Evolutionary conservation across 2,888 invertebrate genomes (phyloP).

Genomic region (Embidobia sp.): DNA sequence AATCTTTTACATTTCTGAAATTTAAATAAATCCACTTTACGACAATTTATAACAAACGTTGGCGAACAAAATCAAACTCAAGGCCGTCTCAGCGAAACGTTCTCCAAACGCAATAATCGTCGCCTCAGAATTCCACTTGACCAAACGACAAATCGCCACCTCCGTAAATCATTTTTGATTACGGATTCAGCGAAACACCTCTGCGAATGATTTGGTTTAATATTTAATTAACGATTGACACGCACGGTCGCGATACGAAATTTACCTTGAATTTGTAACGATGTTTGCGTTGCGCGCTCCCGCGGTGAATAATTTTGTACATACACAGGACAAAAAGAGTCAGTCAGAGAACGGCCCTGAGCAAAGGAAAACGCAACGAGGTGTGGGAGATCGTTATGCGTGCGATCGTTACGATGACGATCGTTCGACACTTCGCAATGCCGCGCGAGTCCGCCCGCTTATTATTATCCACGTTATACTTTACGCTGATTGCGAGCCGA

Average conservation of each 20-base stretch:
- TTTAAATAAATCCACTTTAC: too few relatives aligned
- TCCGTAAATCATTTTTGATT: too few relatives aligned
- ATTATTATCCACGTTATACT: conserved; percentile 24
- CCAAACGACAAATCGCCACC: too few relatives aligned
- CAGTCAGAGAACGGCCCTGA: conserved; percentile 19
- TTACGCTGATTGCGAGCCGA: conserved; percentile 11
- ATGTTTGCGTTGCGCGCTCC: conserved; percentile 12
- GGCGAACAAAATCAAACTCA: too few relatives aligned
- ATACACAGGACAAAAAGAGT: conserved; percentile 10
- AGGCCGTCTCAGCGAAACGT: too few relatives aligned
- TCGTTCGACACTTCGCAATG: conserved; percentile 12
- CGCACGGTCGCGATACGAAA: conserved; percentile 7
- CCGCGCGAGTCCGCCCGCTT: conserved; percentile 17
- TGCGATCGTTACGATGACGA: conserved; percentile 6
- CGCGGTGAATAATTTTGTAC: conserved; percentile 23
- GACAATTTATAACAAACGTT: too few relatives aligned
- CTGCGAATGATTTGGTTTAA: too few relatives aligned
- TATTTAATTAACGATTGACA: conserved; percentile 28
- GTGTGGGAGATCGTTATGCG: conserved; percentile 23
- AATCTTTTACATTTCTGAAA: too few relatives aligned
- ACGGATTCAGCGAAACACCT: too few relatives aligned
- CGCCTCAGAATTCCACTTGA: too few relatives aligned
- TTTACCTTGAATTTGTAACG: conserved; percentile 26
- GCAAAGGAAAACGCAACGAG: conserved; percentile 22
- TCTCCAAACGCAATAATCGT: too few relatives aligned